Conservation (phyloP, 2,113 vertebrate species). For the Chionis minor region DNA sequence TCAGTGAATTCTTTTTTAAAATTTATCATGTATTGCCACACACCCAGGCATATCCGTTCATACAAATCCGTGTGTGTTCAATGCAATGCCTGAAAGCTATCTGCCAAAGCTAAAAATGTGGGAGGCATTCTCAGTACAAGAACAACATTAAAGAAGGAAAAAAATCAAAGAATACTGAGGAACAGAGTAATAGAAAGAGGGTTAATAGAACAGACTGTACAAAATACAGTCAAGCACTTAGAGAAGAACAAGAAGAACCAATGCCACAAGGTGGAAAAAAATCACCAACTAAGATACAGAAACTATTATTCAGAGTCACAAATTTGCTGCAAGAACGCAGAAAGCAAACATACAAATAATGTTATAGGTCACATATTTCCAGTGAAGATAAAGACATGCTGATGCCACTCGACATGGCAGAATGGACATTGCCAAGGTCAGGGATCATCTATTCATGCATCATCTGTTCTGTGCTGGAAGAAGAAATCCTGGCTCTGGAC, state of each 20-base stretch:
- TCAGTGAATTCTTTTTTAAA: background rate
- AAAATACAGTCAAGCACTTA: accelerated
- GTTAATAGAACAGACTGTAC: background rate
- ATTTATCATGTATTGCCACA: accelerated
- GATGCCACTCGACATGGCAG: background rate
- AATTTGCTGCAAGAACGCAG: background rate
- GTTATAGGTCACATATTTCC: accelerated
- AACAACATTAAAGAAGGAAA: background rate
- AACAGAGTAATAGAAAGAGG: background rate
- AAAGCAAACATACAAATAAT: accelerated
- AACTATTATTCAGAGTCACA: too few species aligned
- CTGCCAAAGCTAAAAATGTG: background rate
- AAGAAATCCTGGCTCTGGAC: background rate
- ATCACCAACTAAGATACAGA: background rate
- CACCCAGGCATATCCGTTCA: background rate
- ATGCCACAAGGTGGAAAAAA: background rate
- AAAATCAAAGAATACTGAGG: background rate
- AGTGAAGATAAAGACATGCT: background rate
- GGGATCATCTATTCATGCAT: background rate
- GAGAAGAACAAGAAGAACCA: background rate
- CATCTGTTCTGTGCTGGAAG: background rate
- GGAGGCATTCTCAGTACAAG: background rate
- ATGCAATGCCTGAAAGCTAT: background rate
- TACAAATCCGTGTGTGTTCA: accelerated
- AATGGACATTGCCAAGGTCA: background rate